phyloP scores from a whole-genome alignment of 2,797 vertebrate genomes.

The Neostethus bicornis region DNA sequence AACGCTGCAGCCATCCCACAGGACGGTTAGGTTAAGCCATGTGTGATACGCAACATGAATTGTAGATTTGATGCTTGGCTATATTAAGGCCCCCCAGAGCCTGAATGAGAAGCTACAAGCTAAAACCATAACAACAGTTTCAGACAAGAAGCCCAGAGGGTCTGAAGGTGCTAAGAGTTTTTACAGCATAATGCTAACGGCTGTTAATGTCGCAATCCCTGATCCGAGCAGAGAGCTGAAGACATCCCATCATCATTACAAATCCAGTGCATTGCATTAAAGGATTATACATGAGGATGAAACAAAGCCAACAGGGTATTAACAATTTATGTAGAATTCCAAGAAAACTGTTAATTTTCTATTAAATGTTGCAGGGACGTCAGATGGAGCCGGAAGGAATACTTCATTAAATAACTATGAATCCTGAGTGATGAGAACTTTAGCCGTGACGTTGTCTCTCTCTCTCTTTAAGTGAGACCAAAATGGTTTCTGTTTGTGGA shows the following conservation, averaged over 20 bases:
- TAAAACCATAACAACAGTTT: constrained; percentile 21
- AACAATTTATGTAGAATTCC: too few species aligned
- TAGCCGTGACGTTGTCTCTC: too few species aligned
- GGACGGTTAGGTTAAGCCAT: constrained; percentile 34
- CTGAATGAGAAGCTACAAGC: background rate
- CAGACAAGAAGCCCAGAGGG: constrained; percentile 3
- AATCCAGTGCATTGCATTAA: too few species aligned
- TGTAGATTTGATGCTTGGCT: constrained; percentile 44
- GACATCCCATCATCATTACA: constrained; percentile 16
- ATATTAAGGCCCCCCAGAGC: constrained; percentile 32
- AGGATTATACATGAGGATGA: background rate
- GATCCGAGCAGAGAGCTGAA: constrained; percentile 14
- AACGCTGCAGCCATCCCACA: constrained; percentile 35
- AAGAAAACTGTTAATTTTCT: too few species aligned
- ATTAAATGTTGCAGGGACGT: too few species aligned
- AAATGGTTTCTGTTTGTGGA: too few species aligned
- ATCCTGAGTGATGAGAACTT: too few species aligned
- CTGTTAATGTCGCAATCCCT: constrained; percentile 16
- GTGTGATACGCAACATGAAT: constrained; percentile 37
- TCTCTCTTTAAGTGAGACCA: too few species aligned
- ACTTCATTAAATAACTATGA: too few species aligned
- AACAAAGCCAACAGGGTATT: too few species aligned
- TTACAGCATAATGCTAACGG: constrained; percentile 1
- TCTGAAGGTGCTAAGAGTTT: constrained; percentile 23
- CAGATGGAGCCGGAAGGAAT: too few species aligned